Conservation (phyloP, 2,888 invertebrate genomes). For the Nymphalis c-album region DNA sequence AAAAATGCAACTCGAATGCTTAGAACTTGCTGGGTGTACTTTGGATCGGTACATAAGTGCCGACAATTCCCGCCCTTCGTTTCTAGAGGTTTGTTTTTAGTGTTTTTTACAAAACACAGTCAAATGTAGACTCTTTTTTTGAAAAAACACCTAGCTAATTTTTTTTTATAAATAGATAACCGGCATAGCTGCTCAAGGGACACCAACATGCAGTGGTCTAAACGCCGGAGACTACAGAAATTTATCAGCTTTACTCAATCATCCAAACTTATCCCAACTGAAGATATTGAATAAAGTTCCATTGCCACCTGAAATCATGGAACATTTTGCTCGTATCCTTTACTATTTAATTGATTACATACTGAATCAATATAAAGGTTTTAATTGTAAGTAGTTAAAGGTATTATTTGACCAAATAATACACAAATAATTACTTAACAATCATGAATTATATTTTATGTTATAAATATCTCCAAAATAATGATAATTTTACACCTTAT, state of each 20-base stretch:
- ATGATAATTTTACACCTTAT: conserved; percentile 38
- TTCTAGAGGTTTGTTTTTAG: conserved; percentile 78
- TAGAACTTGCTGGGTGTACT: conserved; percentile 90
- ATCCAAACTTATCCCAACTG: conserved; percentile 88
- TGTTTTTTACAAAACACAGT: background rate
- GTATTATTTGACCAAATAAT: no score
- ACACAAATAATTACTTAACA: no score
- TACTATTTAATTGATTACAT: conserved; percentile 37
- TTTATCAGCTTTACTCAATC: conserved; percentile 85
- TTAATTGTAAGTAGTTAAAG: background rate
- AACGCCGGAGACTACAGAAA: conserved; percentile 95
- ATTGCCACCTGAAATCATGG: conserved; percentile 95
- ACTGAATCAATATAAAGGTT: background rate
- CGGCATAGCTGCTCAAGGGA: conserved; percentile 84
- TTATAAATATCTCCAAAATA: no score
- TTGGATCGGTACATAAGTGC: conserved; percentile 87
- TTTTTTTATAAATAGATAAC: conserved; percentile 72
- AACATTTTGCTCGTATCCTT: conserved; percentile 97
- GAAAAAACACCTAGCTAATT: background rate
- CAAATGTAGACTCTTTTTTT: background rate
- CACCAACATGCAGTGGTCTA: conserved; percentile 93
- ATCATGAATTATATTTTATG: no score
- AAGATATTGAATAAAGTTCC: conserved; percentile 91
- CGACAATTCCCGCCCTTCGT: conserved; percentile 87
- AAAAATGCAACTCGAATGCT: conserved; percentile 83